Conservation (phyloP, 2,888 invertebrate species). For the Bellardia pandia region DNA sequence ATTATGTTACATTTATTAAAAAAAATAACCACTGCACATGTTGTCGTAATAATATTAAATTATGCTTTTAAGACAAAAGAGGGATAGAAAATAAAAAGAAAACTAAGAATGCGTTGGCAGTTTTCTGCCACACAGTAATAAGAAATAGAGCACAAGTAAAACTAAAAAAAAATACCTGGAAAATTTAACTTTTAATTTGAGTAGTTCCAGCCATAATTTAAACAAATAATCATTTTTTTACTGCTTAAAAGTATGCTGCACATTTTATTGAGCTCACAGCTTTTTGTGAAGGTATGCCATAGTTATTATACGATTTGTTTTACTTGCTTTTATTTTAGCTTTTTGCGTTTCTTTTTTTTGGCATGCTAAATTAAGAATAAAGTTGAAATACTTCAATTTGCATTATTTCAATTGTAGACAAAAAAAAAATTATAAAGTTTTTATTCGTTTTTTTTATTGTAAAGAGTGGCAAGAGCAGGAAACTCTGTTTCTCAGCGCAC, state of each 20-base stretch:
- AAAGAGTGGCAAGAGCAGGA: not conserved
- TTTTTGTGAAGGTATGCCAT: constrained; percentile 7
- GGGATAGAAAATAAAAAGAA: not conserved
- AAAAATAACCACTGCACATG: not conserved
- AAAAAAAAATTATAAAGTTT: not conserved
- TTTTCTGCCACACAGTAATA: not conserved
- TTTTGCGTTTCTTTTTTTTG: not conserved
- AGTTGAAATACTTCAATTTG: constrained; percentile 4
- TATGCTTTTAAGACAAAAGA: constrained; percentile 40
- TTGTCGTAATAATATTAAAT: constrained; percentile 11
- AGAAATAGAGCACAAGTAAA: not conserved
- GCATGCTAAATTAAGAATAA: not conserved
- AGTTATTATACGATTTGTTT: not conserved
- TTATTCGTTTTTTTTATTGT: not conserved
- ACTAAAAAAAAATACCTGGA: not conserved
- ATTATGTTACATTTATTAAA: constrained; percentile 38
- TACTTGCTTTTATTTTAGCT: not conserved
- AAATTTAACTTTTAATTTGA: constrained; percentile 3
- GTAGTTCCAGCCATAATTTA: not conserved
- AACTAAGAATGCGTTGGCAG: not conserved
- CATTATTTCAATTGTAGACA: constrained; percentile 16
- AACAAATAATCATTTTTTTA: constrained; percentile 14
- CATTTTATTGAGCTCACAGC: not conserved
- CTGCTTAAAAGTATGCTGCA: constrained; percentile 45
- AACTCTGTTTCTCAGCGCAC: not conserved